A percentile compares a stretch with the other conserved stretches of the same genome.
These are phyloP conservation scores for Asarcornis scutulata DNA, from an alignment of 2,113 vertebrate species.

Conservation along the genomic window DNA sequence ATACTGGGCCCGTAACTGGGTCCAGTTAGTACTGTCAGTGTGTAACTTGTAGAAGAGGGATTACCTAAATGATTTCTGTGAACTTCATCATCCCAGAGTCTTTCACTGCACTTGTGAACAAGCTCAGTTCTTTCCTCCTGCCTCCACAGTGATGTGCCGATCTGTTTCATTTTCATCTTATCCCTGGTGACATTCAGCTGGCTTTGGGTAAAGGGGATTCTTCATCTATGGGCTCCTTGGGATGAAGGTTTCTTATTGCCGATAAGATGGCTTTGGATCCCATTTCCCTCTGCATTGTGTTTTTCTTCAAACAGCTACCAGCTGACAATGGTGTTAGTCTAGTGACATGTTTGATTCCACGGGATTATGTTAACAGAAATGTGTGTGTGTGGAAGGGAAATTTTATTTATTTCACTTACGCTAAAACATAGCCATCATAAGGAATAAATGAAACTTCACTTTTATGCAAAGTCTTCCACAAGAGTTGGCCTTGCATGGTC, in stretches of 20 bases:
- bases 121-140: neutral
- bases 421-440: neutral
- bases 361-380: neutral
- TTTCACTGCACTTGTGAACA: neutral
- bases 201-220: neutral
- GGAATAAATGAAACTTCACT: neutral
- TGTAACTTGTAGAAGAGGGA: neutral
- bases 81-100: neutral
- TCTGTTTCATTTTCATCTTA: neutral
- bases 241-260: neutral
- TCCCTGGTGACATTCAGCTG: neutral
- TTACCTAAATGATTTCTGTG: neutral
- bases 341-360: neutral
- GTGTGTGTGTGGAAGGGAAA: rapidly evolving
- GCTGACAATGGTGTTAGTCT: neutral
- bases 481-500: neutral
- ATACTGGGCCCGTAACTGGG: too few species aligned
- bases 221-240: neutral
- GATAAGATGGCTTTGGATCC: neutral
- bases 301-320: neutral
- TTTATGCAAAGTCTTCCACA: neutral
- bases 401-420: neutral
- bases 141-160: neutral
- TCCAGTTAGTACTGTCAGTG: neutral
- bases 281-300: neutral